Conservation (phyloP, 1,140 invertebrate species). For the Hyphantria cunea region DNA sequence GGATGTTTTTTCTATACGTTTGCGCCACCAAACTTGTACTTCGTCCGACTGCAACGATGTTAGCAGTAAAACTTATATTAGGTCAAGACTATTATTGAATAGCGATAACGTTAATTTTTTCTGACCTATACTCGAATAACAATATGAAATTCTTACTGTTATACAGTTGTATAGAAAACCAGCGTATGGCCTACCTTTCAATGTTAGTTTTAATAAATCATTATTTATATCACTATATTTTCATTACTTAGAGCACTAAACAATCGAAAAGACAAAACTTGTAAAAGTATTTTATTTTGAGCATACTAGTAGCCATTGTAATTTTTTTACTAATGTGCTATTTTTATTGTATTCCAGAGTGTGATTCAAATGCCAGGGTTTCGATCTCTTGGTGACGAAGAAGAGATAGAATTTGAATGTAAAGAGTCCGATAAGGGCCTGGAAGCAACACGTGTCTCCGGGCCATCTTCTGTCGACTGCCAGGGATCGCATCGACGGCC, state of each 20-base stretch:
- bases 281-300: too few relatives aligned
- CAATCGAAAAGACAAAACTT: too few relatives aligned
- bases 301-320: too few relatives aligned
- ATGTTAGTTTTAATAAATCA: too few relatives aligned
- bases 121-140: slow-evolving; percentile 34
- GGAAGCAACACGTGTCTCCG: slow-evolving; percentile 92
- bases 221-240: too few relatives aligned
- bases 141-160: too few relatives aligned
- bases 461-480: slow-evolving; percentile 88
- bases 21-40: slow-evolving; percentile 73
- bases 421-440: slow-evolving; percentile 91
- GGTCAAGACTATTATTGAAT: slow-evolving; percentile 65
- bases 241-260: too few relatives aligned
- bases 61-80: slow-evolving; percentile 69
- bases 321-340: background rate
- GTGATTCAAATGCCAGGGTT: slow-evolving; percentile 95
- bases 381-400: slow-evolving; percentile 92
- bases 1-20: slow-evolving; percentile 80
- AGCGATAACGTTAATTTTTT: slow-evolving; percentile 58
- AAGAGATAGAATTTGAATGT: slow-evolving; percentile 93
- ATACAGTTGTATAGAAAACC: too few relatives aligned
- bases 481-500: slow-evolving; percentile 90
- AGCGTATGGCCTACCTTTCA: too few relatives aligned
- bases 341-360: slow-evolving; percentile 83
- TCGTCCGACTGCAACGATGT: slow-evolving; percentile 59